Conservation (phyloP, 92 coral and sea anemone species). For the Heteractis magnifica region DNA sequence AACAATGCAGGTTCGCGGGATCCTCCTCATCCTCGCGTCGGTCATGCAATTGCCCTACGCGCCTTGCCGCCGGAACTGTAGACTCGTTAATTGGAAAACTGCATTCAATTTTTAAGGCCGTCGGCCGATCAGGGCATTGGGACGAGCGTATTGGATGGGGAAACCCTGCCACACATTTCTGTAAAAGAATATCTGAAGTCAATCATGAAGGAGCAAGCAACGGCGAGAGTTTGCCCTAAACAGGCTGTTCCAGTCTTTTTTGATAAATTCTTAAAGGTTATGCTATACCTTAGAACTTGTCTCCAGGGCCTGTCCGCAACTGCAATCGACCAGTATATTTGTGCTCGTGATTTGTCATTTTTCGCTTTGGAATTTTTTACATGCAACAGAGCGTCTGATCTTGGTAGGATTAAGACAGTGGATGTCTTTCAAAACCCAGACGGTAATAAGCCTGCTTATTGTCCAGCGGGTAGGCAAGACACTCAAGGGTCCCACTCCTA, state of each 20-base stretch:
- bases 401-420: slow-evolving; percentile 37
- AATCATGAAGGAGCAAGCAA: slow-evolving; percentile 30
- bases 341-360: slow-evolving; percentile 23
- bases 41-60: slow-evolving; percentile 20
- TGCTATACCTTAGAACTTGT: slow-evolving; percentile 28
- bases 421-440: slow-evolving; percentile 31
- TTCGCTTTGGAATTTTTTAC: slow-evolving; percentile 29
- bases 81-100: slow-evolving; percentile 22
- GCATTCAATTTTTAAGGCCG: neutral
- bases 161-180: slow-evolving; percentile 19
- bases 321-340: neutral
- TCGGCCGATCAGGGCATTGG: neutral
- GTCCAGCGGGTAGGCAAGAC: slow-evolving; percentile 42
- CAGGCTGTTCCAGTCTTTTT: slow-evolving; percentile 47
- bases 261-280: slow-evolving; percentile 25
- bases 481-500: slow-evolving; percentile 5
- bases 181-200: slow-evolving; percentile 10
- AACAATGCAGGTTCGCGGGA: too few relatives aligned
- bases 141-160: slow-evolving; percentile 1
- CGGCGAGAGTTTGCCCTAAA: slow-evolving; percentile 25
- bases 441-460: slow-evolving; percentile 11
- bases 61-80: slow-evolving; percentile 47
- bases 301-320: neutral
- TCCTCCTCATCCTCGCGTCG: neutral
- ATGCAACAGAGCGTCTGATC: slow-evolving; percentile 30